Conservation (phyloP, 2,888 invertebrate species). For the Hydrotaea diabolus region DNA sequence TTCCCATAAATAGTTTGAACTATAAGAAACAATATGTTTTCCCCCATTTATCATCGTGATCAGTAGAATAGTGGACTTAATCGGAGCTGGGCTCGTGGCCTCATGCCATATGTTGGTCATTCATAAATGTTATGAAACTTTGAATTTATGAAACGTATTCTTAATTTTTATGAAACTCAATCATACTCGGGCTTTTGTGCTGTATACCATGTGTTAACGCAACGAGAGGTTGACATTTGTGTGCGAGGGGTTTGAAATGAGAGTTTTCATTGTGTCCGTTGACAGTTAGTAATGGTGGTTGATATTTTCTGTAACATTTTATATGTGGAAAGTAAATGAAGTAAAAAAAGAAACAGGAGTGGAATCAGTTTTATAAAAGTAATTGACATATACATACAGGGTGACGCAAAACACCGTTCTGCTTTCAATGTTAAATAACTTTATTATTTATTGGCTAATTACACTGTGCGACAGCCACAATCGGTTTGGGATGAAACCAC, state of each 20-base stretch:
- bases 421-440: too few species aligned
- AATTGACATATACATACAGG: too few species aligned
- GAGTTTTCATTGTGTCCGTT: neutral
- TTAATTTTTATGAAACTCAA: conserved; percentile 15
- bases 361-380: too few species aligned
- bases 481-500: too few species aligned
- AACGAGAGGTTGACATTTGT: neutral
- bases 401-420: too few species aligned
- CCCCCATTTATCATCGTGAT: too few species aligned
- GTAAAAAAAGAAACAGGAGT: too few species aligned
- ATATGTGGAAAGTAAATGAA: too few species aligned
- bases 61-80: too few species aligned
- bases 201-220: conserved; percentile 9
- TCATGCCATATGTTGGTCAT: conserved; percentile 12
- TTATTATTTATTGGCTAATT: too few species aligned
- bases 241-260: neutral
- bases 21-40: neutral
- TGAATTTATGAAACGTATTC: neutral
- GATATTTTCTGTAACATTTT: neutral
- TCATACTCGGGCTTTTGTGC: conserved; percentile 18
- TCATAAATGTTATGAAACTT: conserved; percentile 28
- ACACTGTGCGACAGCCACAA: too few species aligned
- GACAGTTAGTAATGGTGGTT: neutral
- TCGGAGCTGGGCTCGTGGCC: neutral
- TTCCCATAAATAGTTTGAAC: neutral